These are phyloP conservation scores for Gorilla gorilla DNA, from an alignment of 2,113 vertebrate species.

Conservation along the genomic window DNA sequence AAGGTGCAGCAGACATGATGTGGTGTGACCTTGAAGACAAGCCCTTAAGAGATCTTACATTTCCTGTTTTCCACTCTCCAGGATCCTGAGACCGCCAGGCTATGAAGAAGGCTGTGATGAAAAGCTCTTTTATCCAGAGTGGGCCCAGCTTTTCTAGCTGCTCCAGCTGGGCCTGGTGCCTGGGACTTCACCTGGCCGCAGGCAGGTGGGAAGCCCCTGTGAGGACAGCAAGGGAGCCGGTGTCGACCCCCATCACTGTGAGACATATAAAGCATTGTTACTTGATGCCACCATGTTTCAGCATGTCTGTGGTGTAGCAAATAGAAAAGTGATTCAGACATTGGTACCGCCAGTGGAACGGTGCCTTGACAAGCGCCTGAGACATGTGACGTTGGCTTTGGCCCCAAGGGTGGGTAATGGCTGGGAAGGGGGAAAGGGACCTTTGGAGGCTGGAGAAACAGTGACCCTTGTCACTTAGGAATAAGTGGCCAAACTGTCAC, in stretches of 20 bases:
- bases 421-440: too few species aligned
- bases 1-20: rapidly evolving
- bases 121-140: neutral
- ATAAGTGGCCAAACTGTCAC: neutral
- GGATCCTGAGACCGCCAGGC: rapidly evolving
- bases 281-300: rapidly evolving
- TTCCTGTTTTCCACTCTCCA: neutral
- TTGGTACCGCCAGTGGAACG: rapidly evolving
- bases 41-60: rapidly evolving
- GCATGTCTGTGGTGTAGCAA: rapidly evolving
- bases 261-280: rapidly evolving
- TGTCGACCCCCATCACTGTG: rapidly evolving
- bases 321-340: rapidly evolving
- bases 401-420: rapidly evolving
- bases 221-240: neutral
- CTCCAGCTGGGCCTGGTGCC: neutral
- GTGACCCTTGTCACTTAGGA: neutral
- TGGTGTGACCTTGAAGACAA: neutral
- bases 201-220: rapidly evolving
- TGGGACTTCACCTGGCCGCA: too few species aligned
- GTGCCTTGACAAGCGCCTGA: rapidly evolving
- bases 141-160: rapidly evolving
- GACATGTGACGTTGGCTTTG: rapidly evolving
- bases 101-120: neutral
- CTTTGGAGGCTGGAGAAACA: neutral